Evolutionary conservation across 2,113 vertebrate species (phyloP), one percentile per base, ranked within the genome.

Genomic region (Oreotragus oreotragus): DNA sequence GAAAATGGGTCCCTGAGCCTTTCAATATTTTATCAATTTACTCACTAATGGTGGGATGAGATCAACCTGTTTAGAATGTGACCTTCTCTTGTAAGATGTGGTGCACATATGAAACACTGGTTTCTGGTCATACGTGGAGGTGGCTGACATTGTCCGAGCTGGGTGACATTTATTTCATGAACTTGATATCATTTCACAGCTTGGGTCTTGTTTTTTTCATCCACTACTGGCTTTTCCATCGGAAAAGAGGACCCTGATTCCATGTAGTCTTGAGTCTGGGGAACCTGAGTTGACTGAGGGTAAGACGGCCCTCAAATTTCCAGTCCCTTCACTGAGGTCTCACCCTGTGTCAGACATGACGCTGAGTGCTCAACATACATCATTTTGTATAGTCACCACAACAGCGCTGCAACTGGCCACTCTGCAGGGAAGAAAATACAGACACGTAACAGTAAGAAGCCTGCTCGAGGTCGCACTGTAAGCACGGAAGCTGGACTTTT

Each of bases 41-140:
- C 16, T 80, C 73, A 49, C 47, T 88, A 43, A 17, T 12, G 28
- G 39, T 39, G 19, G 36, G 83, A 88, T 25, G 30, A 53, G 49
- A 55, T 57, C 1, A 4, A 47, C 60, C n/a, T 6, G 17, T 13
- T 92, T 86, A 94, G 81, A 73, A n/a, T 33, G 21, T 9, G 55
- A 27, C 36, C 28, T 84, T 80, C 57, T 90, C 51, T 2, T 5
- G 8, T 47, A 49, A 80, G 53, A 43, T 36, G 28, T 25, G 47
- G 28, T 1, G 1, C 33, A 12, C 8, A 23, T 2, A 9, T 0
- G 2, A 28, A 43, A 90, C 58, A 53, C 0, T 47, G 28, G 49
- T 28, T 45, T 79, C 58, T 60, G 62, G 53, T 39, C 23, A 47
- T 27, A 23, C 2, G 5, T 8, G 7, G 7, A 84, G 21, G 27